Percentiles rank a stretch among this genome's conserved stretches.
Conservation (phyloP, 2,797 vertebrate species). For the Chaenodraco wilsoni region DNA sequence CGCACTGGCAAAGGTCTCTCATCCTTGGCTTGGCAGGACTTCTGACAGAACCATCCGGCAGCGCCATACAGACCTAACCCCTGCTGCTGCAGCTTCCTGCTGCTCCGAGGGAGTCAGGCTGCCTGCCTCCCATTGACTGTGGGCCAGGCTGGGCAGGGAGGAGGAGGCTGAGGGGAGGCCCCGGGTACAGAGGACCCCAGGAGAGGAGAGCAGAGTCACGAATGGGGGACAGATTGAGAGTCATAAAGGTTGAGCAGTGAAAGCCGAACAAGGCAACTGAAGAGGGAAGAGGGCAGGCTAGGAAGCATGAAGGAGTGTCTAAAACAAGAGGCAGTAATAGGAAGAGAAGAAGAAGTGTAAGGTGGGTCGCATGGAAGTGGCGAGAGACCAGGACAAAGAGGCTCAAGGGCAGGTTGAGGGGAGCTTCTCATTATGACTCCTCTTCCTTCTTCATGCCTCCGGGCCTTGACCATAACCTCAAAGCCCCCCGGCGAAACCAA, state of each 20-base stretch:
- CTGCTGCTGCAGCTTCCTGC: slow-evolving; percentile 81
- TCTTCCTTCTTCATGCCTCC: slow-evolving; percentile 65
- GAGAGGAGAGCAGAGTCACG: slow-evolving; percentile 44
- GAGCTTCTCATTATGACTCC: slow-evolving; percentile 68
- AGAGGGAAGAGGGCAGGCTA: not conserved
- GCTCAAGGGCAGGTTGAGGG: slow-evolving; percentile 58
- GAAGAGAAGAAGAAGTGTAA: not conserved
- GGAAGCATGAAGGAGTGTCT: slow-evolving; percentile 17
- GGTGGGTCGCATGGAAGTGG: slow-evolving; percentile 43
- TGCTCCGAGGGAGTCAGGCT: slow-evolving; percentile 74
- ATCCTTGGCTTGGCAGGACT: slow-evolving; percentile 85
- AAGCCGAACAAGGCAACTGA: slow-evolving; percentile 24
- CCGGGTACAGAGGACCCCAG: slow-evolving; percentile 59
- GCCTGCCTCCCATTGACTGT: slow-evolving; percentile 77
- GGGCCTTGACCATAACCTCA: slow-evolving; percentile 73
- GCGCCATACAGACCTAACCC: slow-evolving; percentile 76
- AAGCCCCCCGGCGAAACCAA: slow-evolving; percentile 66
- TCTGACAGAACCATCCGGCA: slow-evolving; percentile 80
- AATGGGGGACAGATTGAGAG: slow-evolving; percentile 37
- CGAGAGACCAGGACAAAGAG: slow-evolving; percentile 44
- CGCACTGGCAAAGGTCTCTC: slow-evolving; percentile 82
- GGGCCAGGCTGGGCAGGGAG: slow-evolving; percentile 67
- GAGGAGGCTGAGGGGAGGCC: slow-evolving; percentile 66
- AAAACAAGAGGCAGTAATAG: slow-evolving; percentile 27
- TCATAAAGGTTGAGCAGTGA: slow-evolving; percentile 22